These are phyloP conservation scores for Ennomos fuscantarius DNA, from an alignment of 2,888 invertebrate genomes.

Conservation along the genomic window DNA sequence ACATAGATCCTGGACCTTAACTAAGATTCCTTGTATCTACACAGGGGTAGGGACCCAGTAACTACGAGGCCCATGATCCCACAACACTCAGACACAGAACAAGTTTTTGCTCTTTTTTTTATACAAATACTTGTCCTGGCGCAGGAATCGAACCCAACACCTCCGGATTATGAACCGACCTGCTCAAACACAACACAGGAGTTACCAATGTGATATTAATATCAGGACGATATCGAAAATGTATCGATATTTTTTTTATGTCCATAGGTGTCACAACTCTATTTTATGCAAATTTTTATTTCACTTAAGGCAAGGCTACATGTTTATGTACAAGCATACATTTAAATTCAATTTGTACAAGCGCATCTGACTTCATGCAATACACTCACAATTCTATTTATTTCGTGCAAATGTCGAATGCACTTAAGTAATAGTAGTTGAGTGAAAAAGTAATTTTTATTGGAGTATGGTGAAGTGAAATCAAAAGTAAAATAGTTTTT, in stretches of 20 bases:
- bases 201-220: neutral
- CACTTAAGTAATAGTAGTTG: constrained; percentile 9
- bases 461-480: neutral
- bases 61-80: too few species aligned
- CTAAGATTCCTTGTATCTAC: too few species aligned
- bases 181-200: too few species aligned
- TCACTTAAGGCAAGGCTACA: constrained; percentile 34
- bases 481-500: too few species aligned
- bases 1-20: too few species aligned
- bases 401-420: constrained; percentile 15
- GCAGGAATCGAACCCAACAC: too few species aligned
- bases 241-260: constrained; percentile 2
- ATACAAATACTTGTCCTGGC: too few species aligned
- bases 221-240: neutral
- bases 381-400: constrained; percentile 17
- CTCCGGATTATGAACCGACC: too few species aligned
- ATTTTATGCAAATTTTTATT: constrained; percentile 34
- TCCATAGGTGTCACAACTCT: neutral
- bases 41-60: too few species aligned
- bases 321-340: constrained; percentile 45
- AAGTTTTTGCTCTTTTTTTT: too few species aligned
- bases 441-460: neutral
- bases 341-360: constrained; percentile 55
- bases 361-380: constrained; percentile 40
- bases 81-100: too few species aligned